Conservation (phyloP, 1,140 invertebrate species). For the Aradophagus sp. region DNA sequence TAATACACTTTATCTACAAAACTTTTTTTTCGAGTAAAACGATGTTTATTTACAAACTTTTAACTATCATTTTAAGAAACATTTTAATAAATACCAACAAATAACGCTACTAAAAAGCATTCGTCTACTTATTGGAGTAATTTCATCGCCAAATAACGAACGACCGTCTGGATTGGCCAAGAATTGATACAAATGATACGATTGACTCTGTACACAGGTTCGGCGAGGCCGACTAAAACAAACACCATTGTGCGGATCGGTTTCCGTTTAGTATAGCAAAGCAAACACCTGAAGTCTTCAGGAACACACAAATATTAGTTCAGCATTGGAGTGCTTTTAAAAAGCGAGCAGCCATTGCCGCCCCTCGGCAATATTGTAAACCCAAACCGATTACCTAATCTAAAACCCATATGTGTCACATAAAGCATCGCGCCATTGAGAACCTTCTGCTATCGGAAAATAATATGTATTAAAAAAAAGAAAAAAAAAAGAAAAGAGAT, state of each 20-base stretch:
- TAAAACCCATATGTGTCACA: conserved; percentile 69
- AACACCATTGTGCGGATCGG: conserved; percentile 13
- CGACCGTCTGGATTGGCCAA: too few species aligned
- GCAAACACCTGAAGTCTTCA: conserved; percentile 34
- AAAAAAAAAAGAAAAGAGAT: too few species aligned
- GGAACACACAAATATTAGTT: conserved; percentile 41
- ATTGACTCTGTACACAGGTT: not conserved
- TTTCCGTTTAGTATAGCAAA: conserved; percentile 14
- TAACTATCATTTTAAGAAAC: too few species aligned
- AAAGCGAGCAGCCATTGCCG: conserved; percentile 15
- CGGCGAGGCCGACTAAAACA: conserved; percentile 7
- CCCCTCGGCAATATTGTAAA: conserved; percentile 36
- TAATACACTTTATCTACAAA: too few species aligned
- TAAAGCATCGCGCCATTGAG: conserved; percentile 67
- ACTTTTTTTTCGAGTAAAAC: too few species aligned
- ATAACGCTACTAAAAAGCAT: too few species aligned
- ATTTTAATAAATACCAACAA: too few species aligned
- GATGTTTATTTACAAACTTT: too few species aligned
- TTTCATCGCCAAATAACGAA: too few species aligned
- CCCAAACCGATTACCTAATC: conserved; percentile 63
- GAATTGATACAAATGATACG: conserved; percentile 1
- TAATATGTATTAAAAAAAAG: conserved; percentile 58
- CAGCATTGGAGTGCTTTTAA: conserved; percentile 38
- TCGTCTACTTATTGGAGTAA: too few species aligned
- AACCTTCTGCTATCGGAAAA: conserved; percentile 63